These are phyloP conservation scores for Drosophila cognata DNA, from an alignment of 2,888 invertebrate species.

Conservation along the genomic window DNA sequence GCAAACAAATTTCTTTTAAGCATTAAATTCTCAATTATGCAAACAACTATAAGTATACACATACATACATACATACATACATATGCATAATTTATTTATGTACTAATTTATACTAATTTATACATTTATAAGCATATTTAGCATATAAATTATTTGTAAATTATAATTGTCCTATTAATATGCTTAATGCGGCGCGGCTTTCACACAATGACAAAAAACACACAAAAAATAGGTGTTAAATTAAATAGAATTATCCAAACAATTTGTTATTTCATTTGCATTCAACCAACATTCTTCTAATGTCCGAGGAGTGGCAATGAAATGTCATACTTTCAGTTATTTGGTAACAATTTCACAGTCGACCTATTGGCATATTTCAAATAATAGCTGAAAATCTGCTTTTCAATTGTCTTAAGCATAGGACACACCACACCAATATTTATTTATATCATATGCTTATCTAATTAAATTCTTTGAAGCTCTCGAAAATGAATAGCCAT, in stretches of 20 bases:
- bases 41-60: neutral
- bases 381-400: neutral
- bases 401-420: neutral
- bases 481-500: neutral
- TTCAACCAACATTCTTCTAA: constrained; percentile 8
- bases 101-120: neutral
- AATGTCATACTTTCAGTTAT: neutral
- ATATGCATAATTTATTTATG: neutral
- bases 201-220: constrained; percentile 7
- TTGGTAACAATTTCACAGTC: neutral
- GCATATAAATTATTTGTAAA: constrained; percentile 70
- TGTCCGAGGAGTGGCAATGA: neutral
- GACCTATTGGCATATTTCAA: neutral
- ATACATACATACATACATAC: neutral
- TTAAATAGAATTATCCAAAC: constrained; percentile 18
- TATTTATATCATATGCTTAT: neutral
- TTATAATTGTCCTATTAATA: constrained; percentile 74
- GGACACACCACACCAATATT: neutral
- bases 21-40: constrained; percentile 2
- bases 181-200: constrained; percentile 10
- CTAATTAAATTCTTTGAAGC: neutral
- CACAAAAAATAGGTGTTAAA: constrained; percentile 13
- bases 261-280: constrained; percentile 41
- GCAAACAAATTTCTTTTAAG: constrained; percentile 26
- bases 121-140: constrained; percentile 50